Evolutionary conservation across 2,888 invertebrate species (phyloP), one percentile per base, ranked within the genome.

Genomic region (Napeogenes sylphis): DNA sequence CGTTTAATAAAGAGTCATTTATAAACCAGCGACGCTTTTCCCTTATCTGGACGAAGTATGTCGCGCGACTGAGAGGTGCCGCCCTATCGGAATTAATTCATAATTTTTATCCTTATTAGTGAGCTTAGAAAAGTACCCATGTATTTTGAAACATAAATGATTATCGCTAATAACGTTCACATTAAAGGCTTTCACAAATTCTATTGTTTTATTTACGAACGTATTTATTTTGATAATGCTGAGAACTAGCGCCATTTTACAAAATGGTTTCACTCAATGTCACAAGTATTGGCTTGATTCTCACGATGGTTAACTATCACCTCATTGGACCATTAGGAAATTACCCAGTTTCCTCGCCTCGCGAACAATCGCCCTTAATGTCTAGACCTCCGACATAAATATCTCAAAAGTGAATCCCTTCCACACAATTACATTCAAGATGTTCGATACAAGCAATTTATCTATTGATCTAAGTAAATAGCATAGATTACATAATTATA

Each of bases 1-100:
- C 87, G 86, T 90, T 90, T 90, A 90, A 90, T 90, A 90, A 90
- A 90, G 88, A 90, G 87, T 88, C 87, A 90, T 90, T 90, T 90
- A 90, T 90, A 90, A 90, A 86, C 84, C 83, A 79, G 85, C 83
- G 83, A 84, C 82, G 89, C 87, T 86, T 89, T 85, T 86, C 87
- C 85, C 90, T 90, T 90, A 90, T 90, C 90, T 84, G 85, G 77
- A 72, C 81, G 79, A 82, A 84, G 89, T 90, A 90, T 87, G 90
- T 89, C 82, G 82, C 80, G 84, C 87, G 85, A 81, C 87, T 86
- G 82, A 83, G 86, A 86, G 85, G 87, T 88, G 87, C 90, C 90
- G 88, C 88, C 85, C 83, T 88, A 87, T 88, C 88, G 74, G 81
- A 81, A 84, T 85, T 88, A 87, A 89, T 89, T 89, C 90, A 90